phyloP scores from a whole-genome alignment of 2,888 invertebrate species.

The Poecilus cupreus region DNA sequence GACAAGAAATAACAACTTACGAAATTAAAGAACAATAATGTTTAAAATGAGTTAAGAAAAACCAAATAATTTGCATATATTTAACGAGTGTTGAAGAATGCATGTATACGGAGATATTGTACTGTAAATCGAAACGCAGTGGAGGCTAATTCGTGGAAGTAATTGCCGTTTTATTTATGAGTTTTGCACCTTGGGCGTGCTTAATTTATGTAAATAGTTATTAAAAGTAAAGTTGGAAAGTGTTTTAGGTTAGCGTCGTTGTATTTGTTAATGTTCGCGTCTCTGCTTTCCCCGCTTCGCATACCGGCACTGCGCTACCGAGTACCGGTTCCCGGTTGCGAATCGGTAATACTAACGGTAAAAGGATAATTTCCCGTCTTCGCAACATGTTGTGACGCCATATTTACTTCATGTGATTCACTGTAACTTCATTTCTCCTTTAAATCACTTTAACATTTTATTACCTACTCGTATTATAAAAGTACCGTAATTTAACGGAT shows the following conservation, averaged over 20 bases:
- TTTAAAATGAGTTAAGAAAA: not conserved
- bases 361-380: constrained; percentile 22
- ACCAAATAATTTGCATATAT: not conserved
- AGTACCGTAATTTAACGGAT: not conserved
- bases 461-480: not conserved
- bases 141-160: constrained; percentile 51
- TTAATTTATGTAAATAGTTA: constrained; percentile 59
- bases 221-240: constrained; percentile 57
- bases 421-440: constrained; percentile 1
- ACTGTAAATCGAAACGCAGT: constrained; percentile 48
- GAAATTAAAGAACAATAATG: too few species aligned
- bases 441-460: not conserved
- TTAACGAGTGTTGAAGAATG: not conserved
- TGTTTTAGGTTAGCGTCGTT: constrained; percentile 43
- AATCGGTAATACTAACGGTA: constrained; percentile 35
- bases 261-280: constrained; percentile 43
- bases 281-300: constrained; percentile 33
- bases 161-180: constrained; percentile 58
- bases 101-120: constrained; percentile 2
- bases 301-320: constrained; percentile 6
- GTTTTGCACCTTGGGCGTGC: constrained; percentile 55
- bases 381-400: constrained; percentile 32
- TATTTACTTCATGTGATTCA: constrained; percentile 8
- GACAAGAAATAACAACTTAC: too few species aligned
- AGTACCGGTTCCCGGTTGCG: constrained; percentile 9